Base-by-base conservation (phyloP, 2,797 vertebrate species). In the Trachurus trachurus region DNA sequence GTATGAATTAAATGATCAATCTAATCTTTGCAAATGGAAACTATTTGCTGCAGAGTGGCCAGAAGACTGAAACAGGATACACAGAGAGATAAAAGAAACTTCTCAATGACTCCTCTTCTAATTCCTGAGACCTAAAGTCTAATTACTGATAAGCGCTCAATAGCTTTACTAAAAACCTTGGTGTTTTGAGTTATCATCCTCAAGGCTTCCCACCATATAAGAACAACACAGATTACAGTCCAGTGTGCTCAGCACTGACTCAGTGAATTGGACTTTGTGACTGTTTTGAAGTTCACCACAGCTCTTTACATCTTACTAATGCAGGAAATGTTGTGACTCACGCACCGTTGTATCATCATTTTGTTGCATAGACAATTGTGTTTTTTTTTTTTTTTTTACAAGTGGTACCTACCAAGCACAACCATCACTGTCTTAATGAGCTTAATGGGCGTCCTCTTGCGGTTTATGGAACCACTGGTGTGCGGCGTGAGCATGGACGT, bases 341-440 rank as follows among this genome's bases (percentile, higher is more conserved):
- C 69, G 78, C 56, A 45, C 15, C 39, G 6, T 12, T 31, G 13
- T 10, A 9, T 72, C 37, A 65, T 62, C 29, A 50, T 8, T 2
- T 2, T 45, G 72, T n/a, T 21, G 26, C 44, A 31, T 10, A 37
- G 34, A 37, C 34, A 37, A 6, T 6, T 37, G 34, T 3, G 31
- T 31, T 31, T 31, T 31, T 31, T 31, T n/a, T n/a, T 31, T 31
- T 31, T 31, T 31, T 44, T 66, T 60, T 9, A 39, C 12, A 50
- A 49, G 45, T 0, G 40, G 22, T 42, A 89, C 97, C 95, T 96
- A 99, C 98, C 98, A 73, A 99, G 93, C 42, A 99, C 97, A 26
- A 97, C 95, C 97, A 99, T 98, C 81, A 99, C 98, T 0, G 98
- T 99, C 94, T 98, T 99, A 94, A 99, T 98, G 34, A 99, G 96